These are phyloP conservation scores for Haliclona indistincta DNA, from an alignment of 37 sponge, comb jelly and placozoan species.

Conservation along the genomic window DNA sequence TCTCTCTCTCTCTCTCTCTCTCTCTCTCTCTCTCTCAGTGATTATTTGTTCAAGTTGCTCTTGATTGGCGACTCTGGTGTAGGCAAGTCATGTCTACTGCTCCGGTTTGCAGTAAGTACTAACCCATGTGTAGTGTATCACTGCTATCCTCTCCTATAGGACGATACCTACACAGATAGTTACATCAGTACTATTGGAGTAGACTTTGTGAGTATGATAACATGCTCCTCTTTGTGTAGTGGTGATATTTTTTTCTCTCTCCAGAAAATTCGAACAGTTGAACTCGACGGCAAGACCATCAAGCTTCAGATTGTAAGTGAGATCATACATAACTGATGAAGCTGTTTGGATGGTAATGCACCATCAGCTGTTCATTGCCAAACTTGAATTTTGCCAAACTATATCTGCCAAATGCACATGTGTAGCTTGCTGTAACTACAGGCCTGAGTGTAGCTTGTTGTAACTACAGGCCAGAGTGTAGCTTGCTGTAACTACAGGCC, in stretches of 20 bases:
- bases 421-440: too few species aligned
- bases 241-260: conserved; percentile 1
- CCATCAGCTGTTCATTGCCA: neutral
- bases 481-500: too few species aligned
- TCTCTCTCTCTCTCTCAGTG: conserved; percentile 36
- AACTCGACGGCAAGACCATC: conserved; percentile 95
- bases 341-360: neutral
- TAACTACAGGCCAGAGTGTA: too few species aligned
- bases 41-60: conserved; percentile 96
- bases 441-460: too few species aligned
- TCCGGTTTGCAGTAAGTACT: conserved; percentile 91
- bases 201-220: conserved; percentile 92
- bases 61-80: conserved; percentile 99
- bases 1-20: neutral
- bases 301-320: conserved; percentile 95
- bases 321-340: too few species aligned
- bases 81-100: conserved; percentile 96
- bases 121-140: neutral
- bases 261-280: conserved; percentile 97
- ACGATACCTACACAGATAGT: conserved; percentile 97
- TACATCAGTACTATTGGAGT: conserved; percentile 99
- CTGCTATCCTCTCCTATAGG: conserved; percentile 49
- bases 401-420: too few species aligned
- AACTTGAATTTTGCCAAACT: too few species aligned
- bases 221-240: neutral